These are phyloP conservation scores for Wiebesia pumilae DNA, from an alignment of 1,140 invertebrate genomes.

Conservation along the genomic window DNA sequence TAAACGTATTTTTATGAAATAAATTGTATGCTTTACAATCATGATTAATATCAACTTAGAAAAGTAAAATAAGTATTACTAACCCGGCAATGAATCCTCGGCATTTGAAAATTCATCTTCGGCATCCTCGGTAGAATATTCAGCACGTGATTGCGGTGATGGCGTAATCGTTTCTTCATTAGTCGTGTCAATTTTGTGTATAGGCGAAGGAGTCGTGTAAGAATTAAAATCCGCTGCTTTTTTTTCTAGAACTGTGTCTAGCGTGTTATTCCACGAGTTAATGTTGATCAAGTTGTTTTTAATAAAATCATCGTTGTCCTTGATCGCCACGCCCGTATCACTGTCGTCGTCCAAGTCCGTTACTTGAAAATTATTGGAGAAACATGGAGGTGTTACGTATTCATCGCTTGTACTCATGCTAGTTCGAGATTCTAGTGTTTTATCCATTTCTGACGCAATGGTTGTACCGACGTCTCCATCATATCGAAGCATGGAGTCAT, in stretches of 20 bases:
- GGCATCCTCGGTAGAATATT: constrained; percentile 59
- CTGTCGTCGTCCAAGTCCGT: constrained; percentile 29
- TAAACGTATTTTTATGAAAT: too few species aligned
- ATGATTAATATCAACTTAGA: too few species aligned
- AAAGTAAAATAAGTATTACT: constrained; percentile 27
- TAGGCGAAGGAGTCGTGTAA: constrained; percentile 48
- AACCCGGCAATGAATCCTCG: constrained; percentile 61
- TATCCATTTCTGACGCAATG: neutral
- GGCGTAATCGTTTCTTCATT: constrained; percentile 56
- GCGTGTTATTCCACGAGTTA: constrained; percentile 66
- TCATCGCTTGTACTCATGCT: neutral
- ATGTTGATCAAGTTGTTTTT: constrained; percentile 61
- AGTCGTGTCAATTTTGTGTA: constrained; percentile 48
- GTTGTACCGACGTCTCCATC: neutral
- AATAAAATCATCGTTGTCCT: constrained; percentile 23
- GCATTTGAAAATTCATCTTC: constrained; percentile 63
- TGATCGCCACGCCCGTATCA: neutral
- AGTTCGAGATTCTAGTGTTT: constrained; percentile 1
- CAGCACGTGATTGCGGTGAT: constrained; percentile 61
- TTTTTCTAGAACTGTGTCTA: constrained; percentile 64
- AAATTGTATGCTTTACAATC: too few species aligned
- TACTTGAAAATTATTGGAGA: constrained; percentile 59
- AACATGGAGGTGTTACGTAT: constrained; percentile 37
- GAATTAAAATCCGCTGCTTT: constrained; percentile 63
- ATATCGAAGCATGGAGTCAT: constrained; percentile 8